Base-by-base conservation (phyloP, 2,113 vertebrate genomes). In the Spea bombifrons region DNA sequence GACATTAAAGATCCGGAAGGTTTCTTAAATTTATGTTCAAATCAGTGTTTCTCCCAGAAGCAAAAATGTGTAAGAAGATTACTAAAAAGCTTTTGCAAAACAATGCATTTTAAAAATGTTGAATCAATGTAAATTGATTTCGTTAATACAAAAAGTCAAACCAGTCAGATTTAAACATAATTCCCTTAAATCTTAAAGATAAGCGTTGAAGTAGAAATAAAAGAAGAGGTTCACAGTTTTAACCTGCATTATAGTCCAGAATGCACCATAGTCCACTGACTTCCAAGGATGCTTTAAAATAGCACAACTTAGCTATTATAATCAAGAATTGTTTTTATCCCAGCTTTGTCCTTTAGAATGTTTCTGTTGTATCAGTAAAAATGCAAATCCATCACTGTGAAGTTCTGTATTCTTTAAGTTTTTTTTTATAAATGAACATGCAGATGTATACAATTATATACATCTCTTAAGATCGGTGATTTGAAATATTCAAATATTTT, bases 81-180 rank as follows among this genome's bases (percentile, higher is more conserved):
- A 49, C 57, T 74, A 45, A 64, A 74, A 74, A 64, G 57, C 59
- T 74, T 59, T 65, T 64, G 64, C 15, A 74, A 64, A 46, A 48
- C 43, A 61, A 71, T 61, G 72, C n/a, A 65, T 48, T 75, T 75
- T 66, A n/a, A 66, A 48, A 75, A 75, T 50, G 17, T 30, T 30
- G 73, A 66, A 75, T 65, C 63, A 75, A 75, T 66, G 64, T 30
- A 75, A 75, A 75, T 66, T 61, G 73, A 66, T 75, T 75, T 12
- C 52, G 73, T 52, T 75, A 66, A 66, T 66, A 47, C 73, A 66
- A 30, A 66, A 66, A 12, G 61, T 49, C 63, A 75, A 44, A 66
- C 73, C 61, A 66, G 52, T 75, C 17, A 75, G 48, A 75, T 66
- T 66, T 75, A 53, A 66, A 66, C 43, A 75, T 75, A 75, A 75